Evolutionary conservation across 2,888 invertebrate genomes (phyloP), one percentile per base, ranked within the genome.

Genomic region (Deilephila porcellus): DNA sequence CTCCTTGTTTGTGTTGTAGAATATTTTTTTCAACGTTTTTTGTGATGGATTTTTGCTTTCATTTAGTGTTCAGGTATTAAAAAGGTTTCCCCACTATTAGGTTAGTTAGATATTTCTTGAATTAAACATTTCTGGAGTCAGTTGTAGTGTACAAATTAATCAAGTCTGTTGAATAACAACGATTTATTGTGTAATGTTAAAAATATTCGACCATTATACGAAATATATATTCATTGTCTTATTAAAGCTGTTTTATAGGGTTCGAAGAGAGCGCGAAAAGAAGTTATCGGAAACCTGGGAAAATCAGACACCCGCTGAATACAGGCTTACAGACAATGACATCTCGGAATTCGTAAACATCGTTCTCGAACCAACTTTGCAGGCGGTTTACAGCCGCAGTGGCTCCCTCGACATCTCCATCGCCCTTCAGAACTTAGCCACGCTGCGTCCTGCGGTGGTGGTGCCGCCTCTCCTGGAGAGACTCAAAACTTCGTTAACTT

Each of bases 381-480:
- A 97, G 76, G 97, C 97, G 0, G 97, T 98, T 89, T 98, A 97
- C 93, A 97, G 97, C 76, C 96, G 97, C 79, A 93, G 95, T 72
- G 96, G 96, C 4, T 88, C 93, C 7, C 95, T 95, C 25, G 97
- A 97, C 76, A 95, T 96, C 14, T 96, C 96, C 7, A 92, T 95
- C 11, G 96, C 97, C 0, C 92, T 98, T 75, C 97, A 97, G 79
- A 95, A 97, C 88, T 92, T 99, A 72, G 97, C 98, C 0, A 96
- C 96, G 3, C 90, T 99, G 72, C 93, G 98, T 75, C 98, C 99
- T 0, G 97, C 97, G 76, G 90, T 97, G 29, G 97, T 99, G 3
- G 96, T 98, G 71, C 98, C 98, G 0, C 96, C 97, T 67, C 95
- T 98, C 19, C 88, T 99, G 74, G 98, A 98, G 77, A 96, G 96